Evolutionary conservation across 2,113 vertebrate species (phyloP), one percentile per base, ranked within the genome.

Genomic region (Gobius niger): DNA sequence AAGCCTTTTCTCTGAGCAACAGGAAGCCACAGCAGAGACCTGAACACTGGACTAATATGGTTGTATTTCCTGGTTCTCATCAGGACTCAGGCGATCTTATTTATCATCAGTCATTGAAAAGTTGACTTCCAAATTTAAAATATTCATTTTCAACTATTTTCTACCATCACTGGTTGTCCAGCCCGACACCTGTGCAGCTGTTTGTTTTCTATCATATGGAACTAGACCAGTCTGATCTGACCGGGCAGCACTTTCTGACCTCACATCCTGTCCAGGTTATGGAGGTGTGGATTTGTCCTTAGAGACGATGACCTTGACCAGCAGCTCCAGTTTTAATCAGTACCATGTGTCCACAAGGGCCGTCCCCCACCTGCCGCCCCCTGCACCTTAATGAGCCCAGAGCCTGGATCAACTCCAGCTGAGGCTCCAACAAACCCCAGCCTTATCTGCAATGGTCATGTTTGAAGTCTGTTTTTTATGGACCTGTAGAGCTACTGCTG

Each of bases 321-420:
- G 65, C 69, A 77, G 19, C 46, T 80, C 70, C 77, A 13, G 65
- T 76, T 86, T 88, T 90, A 89, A 91, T 90, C 84, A 89, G 77
- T 76, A 68, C 53, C 44, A 4, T 71, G 70, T 70, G 70, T 82
- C 60, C 75, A 66, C 81, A 65, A 60, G 10, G 47, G 59, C 73
- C 57, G 51, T 63, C 60, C 53, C 54, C 65, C 18, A 51, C 65
- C 65, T 54, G 47, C 70, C 15, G 11, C 76, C 71, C 67, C 46
- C 78, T 70, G 69, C 71, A 74, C 75, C 69, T 69, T 87, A 84
- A 90, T 76, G 67, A 82, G 77, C 47, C 4, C 1, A 67, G 63
- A 74, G 77, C 65, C 62, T 40, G 18, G 11, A 7, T 54, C 52
- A 47, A 44, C 66, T 34, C 15, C 9, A 60, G 46, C 46, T 8